Evolutionary conservation across 2,113 vertebrate genomes (phyloP), one percentile per base, ranked within the genome.

Genomic region (Rhinoderma darwinii): DNA sequence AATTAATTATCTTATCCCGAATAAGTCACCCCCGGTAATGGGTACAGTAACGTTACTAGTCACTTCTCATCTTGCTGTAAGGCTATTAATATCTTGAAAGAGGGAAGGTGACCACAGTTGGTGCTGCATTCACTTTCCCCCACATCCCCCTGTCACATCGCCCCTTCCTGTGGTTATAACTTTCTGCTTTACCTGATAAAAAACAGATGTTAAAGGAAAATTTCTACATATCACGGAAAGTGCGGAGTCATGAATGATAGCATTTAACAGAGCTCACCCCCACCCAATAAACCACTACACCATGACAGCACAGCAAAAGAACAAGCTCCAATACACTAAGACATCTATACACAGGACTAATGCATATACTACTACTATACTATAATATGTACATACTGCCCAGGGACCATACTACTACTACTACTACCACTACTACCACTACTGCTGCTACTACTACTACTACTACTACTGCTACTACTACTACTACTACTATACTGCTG

Each of bases 151-250:
- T 11, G 41, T 72, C 76, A 79, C 84, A 68, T 80, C 54, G 41
- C 84, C 84, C 44, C 84, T 51, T 47, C 76, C 76, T 72, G 43
- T 41, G 70, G 79, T 86, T 72, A 74, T 27, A 83, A 22, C 61
- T 50, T 32, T n/a, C 47, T 39, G 66, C 63, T 43, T 39, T 30
- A 86, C 75, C 75, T 80, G 75, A 86, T 86, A 79, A 61, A 86
- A 86, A 80, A 75, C 84, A 86, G 84, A 86, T 86, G 84, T 86
- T 37, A 39, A n/a, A 84, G 47, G 63, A 84, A 82, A 82, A 66
- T 61, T 63, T 66, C 39, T 82, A 15, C 59, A 43, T 66, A 82
- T 63, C 8, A 66, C 44, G 79, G 79, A 82, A 82, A 82, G 56
- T 82, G 82, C 82, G 27, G 30, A 73, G 82, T 73, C 68, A 73